phyloP scores from a whole-genome alignment of 2,797 vertebrate genomes.

The Clarias pachynema region DNA sequence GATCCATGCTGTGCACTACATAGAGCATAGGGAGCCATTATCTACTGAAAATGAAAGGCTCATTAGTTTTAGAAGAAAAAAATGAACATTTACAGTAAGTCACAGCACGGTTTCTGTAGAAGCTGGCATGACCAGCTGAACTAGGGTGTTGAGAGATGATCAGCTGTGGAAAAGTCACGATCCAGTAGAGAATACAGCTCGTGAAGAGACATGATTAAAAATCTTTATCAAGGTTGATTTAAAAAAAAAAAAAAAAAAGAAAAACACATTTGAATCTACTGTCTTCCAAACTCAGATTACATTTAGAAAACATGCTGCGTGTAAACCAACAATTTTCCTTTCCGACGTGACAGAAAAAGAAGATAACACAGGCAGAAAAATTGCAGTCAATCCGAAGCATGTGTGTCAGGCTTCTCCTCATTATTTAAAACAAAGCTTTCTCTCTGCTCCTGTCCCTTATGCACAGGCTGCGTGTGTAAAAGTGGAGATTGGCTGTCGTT shows the following conservation, averaged over 20 bases:
- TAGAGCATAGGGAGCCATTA: conserved; percentile 22
- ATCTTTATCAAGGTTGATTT: conserved; percentile 13
- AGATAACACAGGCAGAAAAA: conserved; percentile 18
- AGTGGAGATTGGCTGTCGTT: conserved; percentile 50
- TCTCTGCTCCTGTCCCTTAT: conserved; percentile 19
- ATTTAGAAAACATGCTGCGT: conserved; percentile 20
- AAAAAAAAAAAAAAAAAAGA: conserved; percentile 9
- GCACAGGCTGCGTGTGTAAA: conserved; percentile 24
- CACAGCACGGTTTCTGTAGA: conserved; percentile 2
- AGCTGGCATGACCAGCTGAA: neutral
- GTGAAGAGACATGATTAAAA: neutral
- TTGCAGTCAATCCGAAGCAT: conserved; percentile 23
- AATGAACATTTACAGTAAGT: conserved; percentile 28
- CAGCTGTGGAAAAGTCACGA: neutral
- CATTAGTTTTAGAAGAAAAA: conserved; percentile 19
- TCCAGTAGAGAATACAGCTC: neutral
- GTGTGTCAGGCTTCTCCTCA: conserved; percentile 25
- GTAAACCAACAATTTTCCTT: conserved; percentile 29
- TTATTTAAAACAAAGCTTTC: conserved; percentile 47
- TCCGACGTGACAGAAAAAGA: conserved; percentile 25
- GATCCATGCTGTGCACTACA: conserved; percentile 37
- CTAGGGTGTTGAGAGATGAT: neutral
- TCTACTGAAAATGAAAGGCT: conserved; percentile 32
- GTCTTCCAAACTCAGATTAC: conserved; percentile 21
- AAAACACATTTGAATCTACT: neutral